Base-by-base conservation (phyloP, 2,888 invertebrate species). In the Sclerodermus sp. region DNA sequence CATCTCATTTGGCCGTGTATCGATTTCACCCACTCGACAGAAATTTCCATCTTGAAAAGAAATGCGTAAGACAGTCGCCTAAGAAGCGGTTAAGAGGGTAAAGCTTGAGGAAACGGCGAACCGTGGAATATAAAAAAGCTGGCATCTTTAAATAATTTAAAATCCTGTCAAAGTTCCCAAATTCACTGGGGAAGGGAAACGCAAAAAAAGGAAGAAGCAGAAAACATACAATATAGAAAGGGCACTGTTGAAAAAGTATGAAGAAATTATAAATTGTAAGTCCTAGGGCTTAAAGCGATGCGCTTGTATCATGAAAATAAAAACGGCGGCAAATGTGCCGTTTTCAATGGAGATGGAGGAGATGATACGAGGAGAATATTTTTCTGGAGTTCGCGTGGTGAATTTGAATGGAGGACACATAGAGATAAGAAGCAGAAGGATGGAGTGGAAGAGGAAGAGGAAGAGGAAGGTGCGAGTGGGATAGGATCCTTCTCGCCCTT, bases 1-100 rank as follows among this genome's bases (percentile, higher is more conserved):
- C 65, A 67, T 69, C 66, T 71, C 63, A 61, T 73, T 73, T 69
- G 64, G 64, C 56, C 51, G 36, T 45, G 48, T 71, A 70, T 69
- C 69, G 67, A 70, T 72, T 69, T 68, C 71, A 58, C 45, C n/a
- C 52, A 53, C 42, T 46, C 55, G 62, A 18, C 48, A 18, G 55
- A 57, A 62, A 55, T 60, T 62, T 59, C 45, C 54, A 51, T 23
- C 15, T 49, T 55, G 58, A 64, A 64, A 60, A 57, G 57, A 58
- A 63, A 44, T 55, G 48, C 43, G 42, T 38, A 54, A 58, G 62
- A 58, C 64, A 55, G 46, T 45, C 36, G 14, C 8, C 4, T 12
- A 13, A 17, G 10, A 13, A 18, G 31, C 18, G 29, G 42, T 15
- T 18, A n/a, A 23, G 1, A 16, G 30, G 14, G 45, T 18, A 31